Evolutionary conservation across 2,113 vertebrate genomes (phyloP).

Genomic region (Oriolus oriolus): DNA sequence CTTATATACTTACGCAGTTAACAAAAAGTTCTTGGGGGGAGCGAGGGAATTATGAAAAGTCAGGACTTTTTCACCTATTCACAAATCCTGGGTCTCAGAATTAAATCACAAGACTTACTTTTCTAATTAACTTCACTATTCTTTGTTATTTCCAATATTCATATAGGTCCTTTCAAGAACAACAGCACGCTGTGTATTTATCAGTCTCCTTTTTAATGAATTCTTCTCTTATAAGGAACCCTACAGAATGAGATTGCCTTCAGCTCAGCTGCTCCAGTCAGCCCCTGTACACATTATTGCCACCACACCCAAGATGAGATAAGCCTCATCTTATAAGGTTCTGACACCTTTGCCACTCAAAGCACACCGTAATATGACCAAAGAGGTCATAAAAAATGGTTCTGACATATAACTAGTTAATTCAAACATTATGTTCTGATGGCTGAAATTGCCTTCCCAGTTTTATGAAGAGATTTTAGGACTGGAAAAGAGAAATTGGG

Average conservation of each 20-base stretch:
- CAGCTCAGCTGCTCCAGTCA: background rate
- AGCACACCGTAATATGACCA: background rate
- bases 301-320: background rate
- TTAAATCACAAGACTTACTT: background rate
- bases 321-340: background rate
- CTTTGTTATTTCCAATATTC: background rate
- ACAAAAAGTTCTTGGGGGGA: background rate
- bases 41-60: background rate
- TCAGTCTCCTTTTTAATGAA: background rate
- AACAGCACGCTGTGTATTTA: background rate
- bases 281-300: background rate
- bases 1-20: rapidly evolving
- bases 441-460: background rate
- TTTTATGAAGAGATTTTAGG: background rate
- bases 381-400: background rate
- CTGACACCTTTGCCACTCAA: background rate
- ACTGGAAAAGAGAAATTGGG: background rate
- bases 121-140: background rate
- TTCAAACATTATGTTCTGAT: background rate
- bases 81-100: background rate
- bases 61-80: background rate
- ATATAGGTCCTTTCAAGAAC: background rate
- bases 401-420: background rate
- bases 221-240: background rate
- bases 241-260: background rate